A percentile compares a stretch with the other conserved stretches of the same genome.
Evolutionary conservation across 2,797 vertebrate species (phyloP).

Genomic region (Eulemur albifrons): DNA sequence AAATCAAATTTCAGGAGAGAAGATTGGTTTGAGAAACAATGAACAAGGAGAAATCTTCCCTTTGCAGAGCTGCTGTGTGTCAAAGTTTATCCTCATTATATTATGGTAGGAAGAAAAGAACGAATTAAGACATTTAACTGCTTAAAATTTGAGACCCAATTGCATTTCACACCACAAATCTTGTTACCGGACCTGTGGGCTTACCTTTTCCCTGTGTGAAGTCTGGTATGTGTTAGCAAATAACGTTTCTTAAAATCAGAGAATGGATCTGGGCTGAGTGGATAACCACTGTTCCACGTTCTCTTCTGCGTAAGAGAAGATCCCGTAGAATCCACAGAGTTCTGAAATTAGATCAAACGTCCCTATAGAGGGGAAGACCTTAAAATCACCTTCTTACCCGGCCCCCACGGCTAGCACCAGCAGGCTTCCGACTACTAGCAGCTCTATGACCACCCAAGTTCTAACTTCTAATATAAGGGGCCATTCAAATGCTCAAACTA

Average conservation of each 20-base stretch:
- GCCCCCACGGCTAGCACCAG: constrained; percentile 17
- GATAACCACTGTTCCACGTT: neutral
- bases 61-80: constrained; percentile 76
- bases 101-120: constrained; percentile 83
- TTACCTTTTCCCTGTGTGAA: constrained; percentile 79
- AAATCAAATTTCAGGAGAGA: constrained; percentile 84
- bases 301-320: constrained; percentile 7
- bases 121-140: constrained; percentile 86
- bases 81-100: constrained; percentile 83
- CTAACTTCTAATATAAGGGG: constrained; percentile 78
- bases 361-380: neutral
- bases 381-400: constrained; percentile 63
- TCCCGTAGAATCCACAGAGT: neutral
- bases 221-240: constrained; percentile 71
- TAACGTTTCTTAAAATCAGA: constrained; percentile 66
- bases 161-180: constrained; percentile 85
- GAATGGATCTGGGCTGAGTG: constrained; percentile 51
- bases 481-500: constrained; percentile 79
- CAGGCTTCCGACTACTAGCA: constrained; percentile 75
- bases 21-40: constrained; percentile 82
- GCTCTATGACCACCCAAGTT: constrained; percentile 68
- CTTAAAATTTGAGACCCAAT: constrained; percentile 84
- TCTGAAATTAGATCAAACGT: neutral
- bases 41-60: constrained; percentile 76
- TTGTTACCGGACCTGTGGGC: constrained; percentile 82